Base-by-base conservation (phyloP, 2,113 vertebrate species). In the Coptodon bakossiorum region DNA sequence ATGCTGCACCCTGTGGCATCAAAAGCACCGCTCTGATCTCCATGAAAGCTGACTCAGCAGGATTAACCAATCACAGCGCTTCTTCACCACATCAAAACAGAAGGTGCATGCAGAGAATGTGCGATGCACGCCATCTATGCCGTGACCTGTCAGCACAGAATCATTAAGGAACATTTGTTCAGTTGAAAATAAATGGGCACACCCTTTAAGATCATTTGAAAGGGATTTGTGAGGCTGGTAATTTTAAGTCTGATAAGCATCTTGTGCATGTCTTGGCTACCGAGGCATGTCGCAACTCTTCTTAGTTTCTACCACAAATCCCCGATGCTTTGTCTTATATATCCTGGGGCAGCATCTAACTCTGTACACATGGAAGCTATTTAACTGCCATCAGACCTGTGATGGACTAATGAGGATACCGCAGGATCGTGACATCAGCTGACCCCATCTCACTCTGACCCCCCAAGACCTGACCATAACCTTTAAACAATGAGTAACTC, bases 141-240 rank as follows among this genome's bases (percentile, higher is more conserved):
- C 79, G 78, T 9, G 86, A 89, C 93, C 71, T 95, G 95, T 95
- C 95, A 82, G 88, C 93, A 34, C 57, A 66, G 82, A 80, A 17
- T 24, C 19, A 50, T 68, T 57, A 78, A 89, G 86, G 59, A 86
- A 53, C 91, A 93, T 84, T 91, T 81, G 89, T 82, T 90, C 89
- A 56, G 84, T 24, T 90, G 84, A 92, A 94, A 94, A 95, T 94
- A 95, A 95, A 95, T 85, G 86, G 89, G 84, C 40, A 22, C 83
- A 68, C 61, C 79, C 61, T 79, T 68, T 83, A 56, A 53, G 45
- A 88, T 91, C 12, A 22, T 71, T 80, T 79, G 45, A 84, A 92
- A 19, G 54, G 52, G 80, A 83, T 84, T 34, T 80, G 40, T 27
- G 52, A 29, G 82, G 31, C 81, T 59, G 86, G 50, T 80, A 88